Evolutionary conservation across 92 coral and sea anemone species (phyloP), one percentile per base, ranked within the genome.

Genomic region (Metridium senile): DNA sequence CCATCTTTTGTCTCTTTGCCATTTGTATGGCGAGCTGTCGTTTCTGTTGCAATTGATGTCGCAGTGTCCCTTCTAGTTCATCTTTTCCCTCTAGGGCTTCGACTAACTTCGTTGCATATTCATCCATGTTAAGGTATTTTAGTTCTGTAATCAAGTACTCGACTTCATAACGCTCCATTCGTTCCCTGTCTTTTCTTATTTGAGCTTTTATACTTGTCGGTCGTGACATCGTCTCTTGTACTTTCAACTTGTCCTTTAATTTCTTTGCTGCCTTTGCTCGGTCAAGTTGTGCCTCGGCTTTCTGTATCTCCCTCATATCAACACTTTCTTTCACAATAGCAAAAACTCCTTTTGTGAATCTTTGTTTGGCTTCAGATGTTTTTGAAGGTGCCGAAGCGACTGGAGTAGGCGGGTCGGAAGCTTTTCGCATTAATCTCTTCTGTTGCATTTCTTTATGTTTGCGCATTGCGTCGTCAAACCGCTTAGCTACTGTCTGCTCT

Each of bases 181-280:
- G 58, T 23, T 66, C 69, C 0, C 69, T 51, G 7, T 72, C 90
- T 76, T 81, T 78, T 46, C 49, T 76, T 21, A 70, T 58, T 26
- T 71, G 72, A 28, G 61, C 52, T 51, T 76, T 77, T 8, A 71
- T 59, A 58, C 26, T 62, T 51, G 31, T 66, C 26, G 74, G 62
- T 25, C 67, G 21, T 11, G 45, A 52, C 25, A 22, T 31, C 16
- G 66, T 27, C 11, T 28, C 59, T 30, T 30, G 22, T 39, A 21
- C 18, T 0, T 47, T 76, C 35, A 64, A 2, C 49, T 21, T 51
- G 16, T 70, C 67, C 39, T 76, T 70, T 2, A 66, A 1, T 30
- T 82, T 53, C 32, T 82, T 79, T 1, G 84, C 89, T 11, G 80
- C 89, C 79, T 79, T 79, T 0, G 89, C 89, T 0, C 89, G 84